Evolutionary conservation across 2,888 invertebrate genomes (phyloP), one percentile per base, ranked within the genome.

Genomic region (Nasonovia ribisnigri): DNA sequence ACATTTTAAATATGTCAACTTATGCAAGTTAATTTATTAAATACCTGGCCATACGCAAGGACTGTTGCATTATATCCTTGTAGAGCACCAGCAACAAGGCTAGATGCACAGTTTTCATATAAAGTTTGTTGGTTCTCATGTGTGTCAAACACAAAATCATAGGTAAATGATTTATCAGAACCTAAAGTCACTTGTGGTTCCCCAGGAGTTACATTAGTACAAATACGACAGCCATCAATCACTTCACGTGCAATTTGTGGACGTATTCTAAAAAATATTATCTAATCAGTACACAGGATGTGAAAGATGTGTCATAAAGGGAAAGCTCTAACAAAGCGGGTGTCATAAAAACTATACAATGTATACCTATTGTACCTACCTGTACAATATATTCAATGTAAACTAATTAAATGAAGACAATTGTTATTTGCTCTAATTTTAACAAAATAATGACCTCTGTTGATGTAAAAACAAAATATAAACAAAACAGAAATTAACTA

Each of bases 51-150:
- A 96, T 99, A 99, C 0, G 99, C 99, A 95, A 99, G 97, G 86
- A 99, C 98, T 26, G 99, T 99, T 36, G 99, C 99, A 96, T 99
- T 99, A 96, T 99, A 99, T 94, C 99, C 99, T 95, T 99, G 98
- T 94, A 99, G 97, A 20, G 99, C 98, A 57, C 99, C 98, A 95
- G 98, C 98, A 95, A 99, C 98, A 94, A 99, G 97, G 92, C 97
- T 97, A 94, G 97, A 97, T 92, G 99, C 98, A 95, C 98, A 98
- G 26, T 97, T 97, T 88, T 97, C 97, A 96, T 99, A 99, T 51
- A 99, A 97, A 26, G 96, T 95, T 94, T 97, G 97, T 96, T 99
- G 99, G 92, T 96, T 96, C 87, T 97, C 96, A 94, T 96, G 96
- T 93, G 97, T 97, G 96, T 99, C 99, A 96, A 98, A 99, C 88